These are phyloP conservation scores for Lymantria dispar DNA, from an alignment of 2,888 invertebrate species.

Conservation along the genomic window DNA sequence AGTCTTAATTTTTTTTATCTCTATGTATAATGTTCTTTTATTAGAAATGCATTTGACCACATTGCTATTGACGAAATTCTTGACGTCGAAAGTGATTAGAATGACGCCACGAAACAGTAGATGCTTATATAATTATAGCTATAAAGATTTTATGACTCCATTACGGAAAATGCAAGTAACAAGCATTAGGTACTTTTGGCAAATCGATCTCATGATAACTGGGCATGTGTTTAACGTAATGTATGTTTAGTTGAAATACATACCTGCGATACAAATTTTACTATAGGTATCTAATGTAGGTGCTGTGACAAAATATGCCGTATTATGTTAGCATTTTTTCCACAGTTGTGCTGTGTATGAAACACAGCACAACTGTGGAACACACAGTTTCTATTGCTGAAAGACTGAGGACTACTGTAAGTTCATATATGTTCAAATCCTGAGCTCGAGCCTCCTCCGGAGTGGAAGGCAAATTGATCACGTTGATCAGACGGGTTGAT, in stretches of 20 bases:
- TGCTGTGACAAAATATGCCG: no score
- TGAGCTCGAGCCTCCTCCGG: no score
- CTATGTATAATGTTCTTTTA: neutral
- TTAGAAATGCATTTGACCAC: slow-evolving; percentile 3
- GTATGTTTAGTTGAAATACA: neutral
- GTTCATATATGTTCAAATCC: no score
- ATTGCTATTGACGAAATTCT: slow-evolving; percentile 2
- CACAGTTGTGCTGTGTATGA: no score
- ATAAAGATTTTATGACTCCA: slow-evolving; percentile 21
- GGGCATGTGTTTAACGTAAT: neutral
- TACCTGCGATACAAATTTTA: slow-evolving; percentile 1
- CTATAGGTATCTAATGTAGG: neutral
- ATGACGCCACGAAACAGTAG: slow-evolving; percentile 5
- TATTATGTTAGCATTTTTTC: no score
- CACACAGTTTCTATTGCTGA: no score
- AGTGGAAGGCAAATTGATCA: no score
- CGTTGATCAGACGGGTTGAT: no score
- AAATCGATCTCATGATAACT: neutral
- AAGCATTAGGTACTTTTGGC: slow-evolving; percentile 8
- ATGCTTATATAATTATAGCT: neutral
- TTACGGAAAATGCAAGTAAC: slow-evolving; percentile 23
- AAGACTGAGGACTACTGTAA: no score
- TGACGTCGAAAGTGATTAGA: slow-evolving; percentile 8
- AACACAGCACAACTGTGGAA: no score
- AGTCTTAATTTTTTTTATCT: neutral